Conservation (phyloP, 1,140 invertebrate genomes). For the Pseudomyrmex concolor region DNA sequence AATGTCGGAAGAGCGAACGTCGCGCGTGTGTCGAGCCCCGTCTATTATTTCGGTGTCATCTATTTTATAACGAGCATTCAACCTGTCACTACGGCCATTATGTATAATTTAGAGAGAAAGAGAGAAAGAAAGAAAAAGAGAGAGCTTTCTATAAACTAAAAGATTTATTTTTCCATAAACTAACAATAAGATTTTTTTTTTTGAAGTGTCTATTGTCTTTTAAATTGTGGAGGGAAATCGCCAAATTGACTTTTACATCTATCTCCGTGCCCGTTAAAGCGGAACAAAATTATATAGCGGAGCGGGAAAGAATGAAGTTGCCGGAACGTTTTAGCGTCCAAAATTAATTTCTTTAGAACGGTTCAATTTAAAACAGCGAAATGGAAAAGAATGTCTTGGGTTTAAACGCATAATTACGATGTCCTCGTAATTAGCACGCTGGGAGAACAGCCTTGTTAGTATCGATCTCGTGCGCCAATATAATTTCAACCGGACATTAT, state of each 20-base stretch:
- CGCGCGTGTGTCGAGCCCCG: background rate
- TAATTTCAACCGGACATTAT: conserved; percentile 62
- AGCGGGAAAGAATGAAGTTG: background rate
- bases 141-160: background rate
- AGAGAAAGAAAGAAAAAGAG: no score
- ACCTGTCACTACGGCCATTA: no score
- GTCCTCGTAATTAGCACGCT: conserved; percentile 60
- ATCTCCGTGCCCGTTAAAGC: background rate
- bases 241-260: background rate
- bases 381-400: conserved; percentile 6
- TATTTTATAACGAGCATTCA: background rate
- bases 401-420: conserved; percentile 50
- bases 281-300: background rate
- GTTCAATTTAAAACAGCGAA: conserved; percentile 10
- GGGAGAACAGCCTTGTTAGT: conserved; percentile 53
- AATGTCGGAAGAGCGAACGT: background rate
- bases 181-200: no score
- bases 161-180: no score
- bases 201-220: background rate
- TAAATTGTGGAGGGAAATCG: background rate
- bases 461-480: conserved; percentile 31
- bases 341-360: background rate
- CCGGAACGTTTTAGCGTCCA: background rate
- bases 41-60: background rate
- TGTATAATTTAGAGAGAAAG: no score